Percentiles rank a stretch among this genome's conserved stretches.
These are phyloP conservation scores for Choreutis nemorana DNA, from an alignment of 2,888 invertebrate species.

Conservation along the genomic window DNA sequence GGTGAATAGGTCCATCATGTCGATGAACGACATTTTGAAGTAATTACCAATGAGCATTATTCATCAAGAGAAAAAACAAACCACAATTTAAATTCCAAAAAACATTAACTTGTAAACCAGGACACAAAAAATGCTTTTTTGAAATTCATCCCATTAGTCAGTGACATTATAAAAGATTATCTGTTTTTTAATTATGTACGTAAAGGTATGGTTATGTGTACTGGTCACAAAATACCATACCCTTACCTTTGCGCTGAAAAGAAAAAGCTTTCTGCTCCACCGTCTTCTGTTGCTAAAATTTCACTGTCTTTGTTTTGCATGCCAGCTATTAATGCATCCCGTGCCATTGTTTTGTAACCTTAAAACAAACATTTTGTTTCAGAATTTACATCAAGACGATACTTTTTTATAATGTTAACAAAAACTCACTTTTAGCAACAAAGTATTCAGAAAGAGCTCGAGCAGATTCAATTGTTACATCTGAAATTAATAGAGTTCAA, in stretches of 20 bases:
- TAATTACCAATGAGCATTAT: neutral
- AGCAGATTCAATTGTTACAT: conserved; percentile 43
- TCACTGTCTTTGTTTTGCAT: conserved; percentile 49
- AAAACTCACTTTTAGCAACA: conserved; percentile 37
- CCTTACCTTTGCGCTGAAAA: conserved; percentile 50
- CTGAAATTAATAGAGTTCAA: conserved; percentile 24
- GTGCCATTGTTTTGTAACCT: conserved; percentile 38
- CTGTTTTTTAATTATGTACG: too few relatives aligned
- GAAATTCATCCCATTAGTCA: neutral
- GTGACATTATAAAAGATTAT: neutral
- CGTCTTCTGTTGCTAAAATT: conserved; percentile 32
- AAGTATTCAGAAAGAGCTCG: conserved; percentile 37
- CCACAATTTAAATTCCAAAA: neutral
- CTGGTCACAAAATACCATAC: neutral
- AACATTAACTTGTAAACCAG: conserved; percentile 7
- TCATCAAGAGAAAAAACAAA: neutral
- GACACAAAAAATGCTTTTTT: neutral
- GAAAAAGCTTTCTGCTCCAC: conserved; percentile 35
- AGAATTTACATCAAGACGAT: neutral
- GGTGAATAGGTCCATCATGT: too few relatives aligned
- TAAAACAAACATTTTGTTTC: neutral
- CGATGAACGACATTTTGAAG: too few relatives aligned
- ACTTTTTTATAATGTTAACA: neutral
- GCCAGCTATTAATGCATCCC: conserved; percentile 36
- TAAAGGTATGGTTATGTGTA: too few relatives aligned